Base-by-base conservation (phyloP, 2,888 invertebrate species). In the Parascotia fuliginaria region DNA sequence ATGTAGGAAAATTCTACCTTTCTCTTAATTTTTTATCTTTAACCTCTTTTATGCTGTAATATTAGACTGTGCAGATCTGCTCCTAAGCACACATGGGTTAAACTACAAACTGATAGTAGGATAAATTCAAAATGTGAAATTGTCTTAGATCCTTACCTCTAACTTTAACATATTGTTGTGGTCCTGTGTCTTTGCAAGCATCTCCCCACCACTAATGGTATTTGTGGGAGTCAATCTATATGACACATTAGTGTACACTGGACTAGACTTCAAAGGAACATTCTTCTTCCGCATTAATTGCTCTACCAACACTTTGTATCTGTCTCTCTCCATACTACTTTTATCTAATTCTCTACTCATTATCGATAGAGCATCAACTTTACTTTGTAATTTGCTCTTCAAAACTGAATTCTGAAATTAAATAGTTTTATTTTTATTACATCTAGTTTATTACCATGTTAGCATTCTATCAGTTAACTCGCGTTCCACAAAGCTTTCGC, bases 321-420 rank as follows among this genome's bases (percentile, higher is more conserved):
- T 95, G 79, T 97, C 97, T 22, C 96, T 89, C 76, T 97, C 96
- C 70, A 94, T 94, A 51, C 95, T 94, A 77, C 95, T 96, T 82
- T 95, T 95, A 67, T 96, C 96, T 50, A 97, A 82, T 75, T 97
- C 96, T 69, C 94, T 94, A 55, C 94, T 95, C 78, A 97, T 91
- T 54, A 97, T 96, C n/a, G 95, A 88, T 28, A 97, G 81, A 1
- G 97, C 97, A 83, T 97, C 97, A 42, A 95, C 93, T 83, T 97
- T 97, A 73, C 96, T 95, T 73, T 96, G 95, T 16, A 97, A 85
- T 82, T 96, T 97, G 56, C 95, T 94, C 73, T 94, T 94, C 12
- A 95, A 79, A 1, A 94, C 94, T 7, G 93, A 93, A 65, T 94
- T 94, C 95, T 95, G 76, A 80, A 57, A 24, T 34, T 51, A 47